Conservation (phyloP, 1,140 invertebrate species). For the Saccostrea echinata region DNA sequence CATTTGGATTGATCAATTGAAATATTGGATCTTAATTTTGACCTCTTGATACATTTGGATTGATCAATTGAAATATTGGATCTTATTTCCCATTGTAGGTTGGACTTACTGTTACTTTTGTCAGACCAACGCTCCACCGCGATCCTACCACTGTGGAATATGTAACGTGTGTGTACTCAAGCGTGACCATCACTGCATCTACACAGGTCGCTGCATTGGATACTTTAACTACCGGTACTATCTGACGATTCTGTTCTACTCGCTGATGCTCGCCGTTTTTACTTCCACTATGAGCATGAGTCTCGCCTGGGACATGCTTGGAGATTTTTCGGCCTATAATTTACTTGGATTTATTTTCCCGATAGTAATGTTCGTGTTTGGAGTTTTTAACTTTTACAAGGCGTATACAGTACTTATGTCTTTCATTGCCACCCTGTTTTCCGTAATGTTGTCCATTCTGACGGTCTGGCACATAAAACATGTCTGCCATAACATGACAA, state of each 20-base stretch:
- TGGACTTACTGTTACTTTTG: slow-evolving; percentile 52
- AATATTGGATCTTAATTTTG: too few relatives aligned
- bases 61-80: too few relatives aligned
- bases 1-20: too few relatives aligned
- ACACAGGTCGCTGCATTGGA: slow-evolving; percentile 93
- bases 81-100: slow-evolving; percentile 41
- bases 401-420: slow-evolving; percentile 68
- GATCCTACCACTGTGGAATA: slow-evolving; percentile 83
- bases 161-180: slow-evolving; percentile 92
- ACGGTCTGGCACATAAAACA: slow-evolving; percentile 86
- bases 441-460: slow-evolving; percentile 74
- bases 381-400: slow-evolving; percentile 60
- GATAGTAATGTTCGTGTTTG: slow-evolving; percentile 69
- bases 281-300: slow-evolving; percentile 69
- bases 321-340: slow-evolving; percentile 65
- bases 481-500: slow-evolving; percentile 84
- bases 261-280: slow-evolving; percentile 78
- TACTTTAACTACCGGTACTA: slow-evolving; percentile 94
- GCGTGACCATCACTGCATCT: slow-evolving; percentile 96
- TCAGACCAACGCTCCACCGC: slow-evolving; percentile 56
- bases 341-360: slow-evolving; percentile 72
- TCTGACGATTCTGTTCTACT: slow-evolving; percentile 89
- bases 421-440: slow-evolving; percentile 64
- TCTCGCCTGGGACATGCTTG: slow-evolving; percentile 68
- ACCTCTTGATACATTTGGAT: too few relatives aligned